Conservation (phyloP, 2,797 vertebrate species). For the Fistularia commersonii region DNA sequence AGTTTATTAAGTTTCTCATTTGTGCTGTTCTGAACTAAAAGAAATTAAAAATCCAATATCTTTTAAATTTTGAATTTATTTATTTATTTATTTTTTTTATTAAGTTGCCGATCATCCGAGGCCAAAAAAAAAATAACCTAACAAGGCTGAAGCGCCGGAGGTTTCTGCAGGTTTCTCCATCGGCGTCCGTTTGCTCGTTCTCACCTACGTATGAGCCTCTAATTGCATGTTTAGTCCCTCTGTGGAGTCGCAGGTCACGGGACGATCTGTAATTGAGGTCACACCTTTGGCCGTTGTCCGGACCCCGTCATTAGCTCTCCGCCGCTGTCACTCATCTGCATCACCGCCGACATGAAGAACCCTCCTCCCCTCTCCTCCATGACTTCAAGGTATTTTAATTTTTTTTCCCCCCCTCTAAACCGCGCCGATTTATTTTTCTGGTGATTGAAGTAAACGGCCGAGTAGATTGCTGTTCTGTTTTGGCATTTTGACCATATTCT, state of each 20-base stretch:
- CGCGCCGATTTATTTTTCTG: no score
- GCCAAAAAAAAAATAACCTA: conserved; percentile 64
- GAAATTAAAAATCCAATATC: no score
- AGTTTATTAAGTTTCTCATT: no score
- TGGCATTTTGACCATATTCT: no score
- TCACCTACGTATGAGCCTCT: conserved; percentile 64
- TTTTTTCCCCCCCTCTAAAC: no score
- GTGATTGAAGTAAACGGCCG: no score
- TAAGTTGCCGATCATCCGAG: not conserved
- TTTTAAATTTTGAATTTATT: not conserved
- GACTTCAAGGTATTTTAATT: no score
- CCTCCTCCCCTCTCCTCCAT: no score
- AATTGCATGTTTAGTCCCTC: conserved; percentile 65
- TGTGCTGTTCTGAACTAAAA: no score
- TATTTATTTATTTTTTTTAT: no score
- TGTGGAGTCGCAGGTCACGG: conserved; percentile 63
- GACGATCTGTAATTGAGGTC: conserved; percentile 66
- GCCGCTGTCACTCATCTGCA: conserved; percentile 13
- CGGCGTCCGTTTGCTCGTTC: conserved; percentile 66
- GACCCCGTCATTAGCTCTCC: conserved; percentile 54
- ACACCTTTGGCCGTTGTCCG: conserved; percentile 66
- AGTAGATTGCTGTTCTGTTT: no score
- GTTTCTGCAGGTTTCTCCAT: conserved; percentile 53
- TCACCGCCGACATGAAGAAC: not conserved
- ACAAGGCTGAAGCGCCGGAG: conserved; percentile 67